These are phyloP conservation scores for Tipula helvola DNA, from an alignment of 2,888 invertebrate genomes.

Conservation along the genomic window DNA sequence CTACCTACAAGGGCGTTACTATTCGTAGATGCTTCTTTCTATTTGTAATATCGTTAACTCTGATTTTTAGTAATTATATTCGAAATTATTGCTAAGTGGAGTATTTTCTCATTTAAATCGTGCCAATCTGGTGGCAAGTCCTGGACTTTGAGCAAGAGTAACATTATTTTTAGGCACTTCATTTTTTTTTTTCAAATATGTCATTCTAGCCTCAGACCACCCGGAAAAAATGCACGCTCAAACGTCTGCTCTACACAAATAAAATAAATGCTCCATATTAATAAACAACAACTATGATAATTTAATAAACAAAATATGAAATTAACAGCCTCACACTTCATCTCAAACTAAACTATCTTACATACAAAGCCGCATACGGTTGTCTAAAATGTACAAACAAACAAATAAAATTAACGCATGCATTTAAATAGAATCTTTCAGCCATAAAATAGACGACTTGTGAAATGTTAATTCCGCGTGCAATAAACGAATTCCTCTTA, in stretches of 20 bases:
- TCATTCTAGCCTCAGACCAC: background rate
- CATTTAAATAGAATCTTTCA: background rate
- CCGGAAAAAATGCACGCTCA: background rate
- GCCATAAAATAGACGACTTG: background rate
- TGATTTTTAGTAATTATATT: no score
- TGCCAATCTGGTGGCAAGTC: no score
- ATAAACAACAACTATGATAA: background rate
- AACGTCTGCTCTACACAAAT: background rate
- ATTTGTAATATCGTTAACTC: no score
- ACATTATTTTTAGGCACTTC: no score
- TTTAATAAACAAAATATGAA: background rate
- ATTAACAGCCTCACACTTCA: background rate
- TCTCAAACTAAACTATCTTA: background rate
- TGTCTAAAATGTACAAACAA: background rate
- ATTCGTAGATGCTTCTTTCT: no score
- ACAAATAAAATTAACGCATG: background rate
- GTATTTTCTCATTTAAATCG: no score
- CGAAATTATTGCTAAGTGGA: no score
- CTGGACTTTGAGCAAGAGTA: no score
- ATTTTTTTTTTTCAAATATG: no score
- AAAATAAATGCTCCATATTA: background rate
- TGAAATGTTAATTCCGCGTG: background rate
- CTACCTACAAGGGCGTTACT: no score
- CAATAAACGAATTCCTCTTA: background rate
- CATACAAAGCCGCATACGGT: background rate